These are phyloP conservation scores for Anthophora plumipes DNA, from an alignment of 2,888 invertebrate genomes.

Conservation along the genomic window DNA sequence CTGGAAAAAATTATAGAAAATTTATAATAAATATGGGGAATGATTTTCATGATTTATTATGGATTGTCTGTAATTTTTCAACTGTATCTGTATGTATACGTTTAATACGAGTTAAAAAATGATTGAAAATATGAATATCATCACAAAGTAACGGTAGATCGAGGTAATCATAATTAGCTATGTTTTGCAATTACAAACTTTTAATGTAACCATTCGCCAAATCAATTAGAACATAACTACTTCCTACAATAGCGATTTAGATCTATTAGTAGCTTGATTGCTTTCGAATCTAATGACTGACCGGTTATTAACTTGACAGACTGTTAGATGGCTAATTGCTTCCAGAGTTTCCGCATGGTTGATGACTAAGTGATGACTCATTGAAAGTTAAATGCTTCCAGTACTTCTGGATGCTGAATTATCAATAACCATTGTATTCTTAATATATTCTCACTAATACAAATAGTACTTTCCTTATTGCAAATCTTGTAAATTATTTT, in stretches of 20 bases:
- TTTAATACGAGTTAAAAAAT: no score
- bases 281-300: neutral
- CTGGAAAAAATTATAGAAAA: no score
- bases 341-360: neutral
- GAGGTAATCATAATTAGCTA: neutral
- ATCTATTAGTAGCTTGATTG: neutral
- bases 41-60: no score
- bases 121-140: neutral
- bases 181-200: neutral
- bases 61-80: no score
- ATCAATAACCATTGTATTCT: no score
- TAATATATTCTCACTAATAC: no score
- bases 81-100: no score
- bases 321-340: neutral
- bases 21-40: no score
- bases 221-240: neutral
- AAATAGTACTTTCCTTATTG: neutral
- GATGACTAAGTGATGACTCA: neutral
- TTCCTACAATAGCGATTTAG: neutral
- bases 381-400: neutral
- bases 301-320: slow-evolving; percentile 9
- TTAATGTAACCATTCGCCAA: neutral
- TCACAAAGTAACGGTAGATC: neutral
- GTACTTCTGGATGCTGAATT: neutral
- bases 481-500: no score